Evolutionary conservation across 2,113 vertebrate genomes (phyloP).

Genomic region (Prionailurus viverrinus): DNA sequence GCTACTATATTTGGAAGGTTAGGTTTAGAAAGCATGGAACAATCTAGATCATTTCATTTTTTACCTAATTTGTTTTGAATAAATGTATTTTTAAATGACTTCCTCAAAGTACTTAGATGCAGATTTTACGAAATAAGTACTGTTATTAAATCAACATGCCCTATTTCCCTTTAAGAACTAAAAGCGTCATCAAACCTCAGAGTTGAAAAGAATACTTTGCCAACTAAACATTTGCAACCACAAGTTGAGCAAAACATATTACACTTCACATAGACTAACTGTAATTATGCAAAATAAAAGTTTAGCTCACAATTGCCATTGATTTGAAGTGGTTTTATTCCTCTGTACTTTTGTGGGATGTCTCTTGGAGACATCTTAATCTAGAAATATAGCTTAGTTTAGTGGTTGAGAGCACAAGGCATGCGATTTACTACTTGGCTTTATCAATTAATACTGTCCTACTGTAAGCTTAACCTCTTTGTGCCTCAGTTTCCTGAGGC

Average conservation of each 20-base stretch:
- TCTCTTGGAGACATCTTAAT: conserved; percentile 56
- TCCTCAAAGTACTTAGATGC: conserved; percentile 52
- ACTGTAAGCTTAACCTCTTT: neutral
- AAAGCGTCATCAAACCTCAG: conserved; percentile 62
- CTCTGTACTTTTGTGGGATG: conserved; percentile 56
- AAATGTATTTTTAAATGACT: conserved; percentile 64
- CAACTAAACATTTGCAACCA: conserved; percentile 67
- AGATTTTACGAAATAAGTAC: conserved; percentile 60
- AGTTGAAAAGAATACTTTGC: conserved; percentile 64
- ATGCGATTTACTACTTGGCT: neutral
- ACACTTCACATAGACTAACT: conserved; percentile 52
- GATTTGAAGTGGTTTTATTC: conserved; percentile 66
- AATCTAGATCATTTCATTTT: neutral
- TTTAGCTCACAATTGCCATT: conserved; percentile 61
- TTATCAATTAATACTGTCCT: conserved; percentile 47
- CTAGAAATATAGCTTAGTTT: conserved; percentile 60
- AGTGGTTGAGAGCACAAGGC: neutral
- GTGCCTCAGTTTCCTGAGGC: neutral
- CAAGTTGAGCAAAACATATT: conserved; percentile 62
- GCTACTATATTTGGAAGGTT: conserved; percentile 28
- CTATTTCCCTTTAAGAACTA: conserved; percentile 57
- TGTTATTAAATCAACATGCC: conserved; percentile 50
- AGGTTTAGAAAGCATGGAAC: neutral
- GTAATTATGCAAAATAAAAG: conserved; percentile 73
- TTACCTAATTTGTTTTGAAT: conserved; percentile 32